Evolutionary conservation across 2,888 invertebrate species (phyloP).

Genomic region (Thyatira batis): DNA sequence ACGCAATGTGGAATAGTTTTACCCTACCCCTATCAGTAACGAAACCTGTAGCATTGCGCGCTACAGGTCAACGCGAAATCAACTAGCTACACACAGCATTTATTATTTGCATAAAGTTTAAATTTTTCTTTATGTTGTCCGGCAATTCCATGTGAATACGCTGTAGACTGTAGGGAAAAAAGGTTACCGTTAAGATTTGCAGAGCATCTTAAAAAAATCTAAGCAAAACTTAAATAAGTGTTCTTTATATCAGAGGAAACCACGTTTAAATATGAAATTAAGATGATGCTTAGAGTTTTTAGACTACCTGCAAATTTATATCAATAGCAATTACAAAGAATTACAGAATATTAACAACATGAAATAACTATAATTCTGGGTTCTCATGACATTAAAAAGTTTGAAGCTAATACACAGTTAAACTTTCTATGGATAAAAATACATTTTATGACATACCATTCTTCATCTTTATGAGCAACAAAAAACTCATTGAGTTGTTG

Average conservation of each 20-base stretch:
- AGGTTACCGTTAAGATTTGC: conserved; percentile 77
- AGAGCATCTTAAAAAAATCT: conserved; percentile 69
- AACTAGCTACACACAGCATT: conserved; percentile 79
- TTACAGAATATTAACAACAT: neutral
- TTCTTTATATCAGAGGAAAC: conserved; percentile 5
- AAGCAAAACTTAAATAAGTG: conserved; percentile 49
- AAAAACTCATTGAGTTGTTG: conserved; percentile 99
- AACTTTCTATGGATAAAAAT: neutral
- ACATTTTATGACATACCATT: conserved; percentile 90
- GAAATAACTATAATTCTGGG: neutral
- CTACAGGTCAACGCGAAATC: conserved; percentile 80
- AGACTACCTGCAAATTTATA: conserved; percentile 67
- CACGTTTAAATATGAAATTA: neutral
- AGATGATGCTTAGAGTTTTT: conserved; percentile 71
- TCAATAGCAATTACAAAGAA: conserved; percentile 30
- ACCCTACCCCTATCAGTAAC: conserved; percentile 79
- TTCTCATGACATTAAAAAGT: neutral
- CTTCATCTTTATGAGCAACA: conserved; percentile 99
- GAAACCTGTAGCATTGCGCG: conserved; percentile 83
- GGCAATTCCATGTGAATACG: conserved; percentile 75
- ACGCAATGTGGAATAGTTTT: conserved; percentile 71
- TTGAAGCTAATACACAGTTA: conserved; percentile 1
- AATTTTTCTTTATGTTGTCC: conserved; percentile 74
- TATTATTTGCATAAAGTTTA: conserved; percentile 70
- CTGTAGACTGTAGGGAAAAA: conserved; percentile 83